These are phyloP conservation scores for Actias luna DNA, from an alignment of 2,888 invertebrate genomes.

Conservation along the genomic window DNA sequence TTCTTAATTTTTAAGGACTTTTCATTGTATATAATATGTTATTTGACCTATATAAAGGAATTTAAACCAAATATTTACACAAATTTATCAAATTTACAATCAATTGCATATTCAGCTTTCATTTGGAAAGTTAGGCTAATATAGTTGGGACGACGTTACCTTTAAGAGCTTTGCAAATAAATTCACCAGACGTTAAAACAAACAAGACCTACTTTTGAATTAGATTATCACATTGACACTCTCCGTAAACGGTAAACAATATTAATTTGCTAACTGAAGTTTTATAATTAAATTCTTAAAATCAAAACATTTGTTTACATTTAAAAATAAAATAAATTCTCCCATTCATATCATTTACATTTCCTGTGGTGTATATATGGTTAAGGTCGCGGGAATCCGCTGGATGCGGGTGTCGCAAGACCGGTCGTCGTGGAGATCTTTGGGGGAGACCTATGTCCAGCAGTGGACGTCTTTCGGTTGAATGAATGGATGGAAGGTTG, in stretches of 20 bases:
- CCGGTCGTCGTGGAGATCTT: no score
- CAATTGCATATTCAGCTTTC: constrained; percentile 67
- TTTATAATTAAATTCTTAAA: constrained; percentile 22
- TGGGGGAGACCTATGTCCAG: no score
- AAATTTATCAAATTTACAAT: constrained; percentile 55
- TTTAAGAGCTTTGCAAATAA: constrained; percentile 71
- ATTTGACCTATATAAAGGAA: constrained; percentile 2
- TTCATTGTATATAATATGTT: no score
- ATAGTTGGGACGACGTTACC: constrained; percentile 19
- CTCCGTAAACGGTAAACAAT: constrained; percentile 26
- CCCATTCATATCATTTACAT: no score
- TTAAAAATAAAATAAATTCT: no score
- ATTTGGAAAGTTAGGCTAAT: constrained; percentile 59
- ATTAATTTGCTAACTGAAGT: neutral
- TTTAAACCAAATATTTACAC: constrained; percentile 17
- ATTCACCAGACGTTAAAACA: constrained; percentile 59
- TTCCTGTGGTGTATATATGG: no score
- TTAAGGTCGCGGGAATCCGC: no score
- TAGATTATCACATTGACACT: constrained; percentile 27
- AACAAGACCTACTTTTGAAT: constrained; percentile 42
- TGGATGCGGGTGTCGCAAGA: no score
- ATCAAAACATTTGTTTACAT: neutral
- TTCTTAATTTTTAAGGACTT: no score
- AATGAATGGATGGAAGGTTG: no score
- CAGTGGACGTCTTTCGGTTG: no score